Conservation (phyloP, 64 coral and sea anemone genomes). For the Montipora efflorescens region DNA sequence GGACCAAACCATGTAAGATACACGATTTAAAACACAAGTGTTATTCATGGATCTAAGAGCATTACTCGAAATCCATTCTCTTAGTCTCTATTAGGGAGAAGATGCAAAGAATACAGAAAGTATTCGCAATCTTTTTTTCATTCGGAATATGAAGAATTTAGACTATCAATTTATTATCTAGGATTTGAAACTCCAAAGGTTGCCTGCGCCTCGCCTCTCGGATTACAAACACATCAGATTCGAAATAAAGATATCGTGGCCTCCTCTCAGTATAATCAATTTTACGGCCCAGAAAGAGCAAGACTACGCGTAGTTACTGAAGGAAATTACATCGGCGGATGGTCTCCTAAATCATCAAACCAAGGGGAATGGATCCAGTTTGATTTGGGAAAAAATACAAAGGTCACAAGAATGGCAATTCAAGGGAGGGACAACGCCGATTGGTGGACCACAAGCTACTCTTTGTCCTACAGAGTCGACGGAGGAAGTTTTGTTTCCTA, state of each 20-base stretch:
- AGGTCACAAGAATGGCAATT: slow-evolving; percentile 14
- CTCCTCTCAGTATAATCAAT: slow-evolving; percentile 12
- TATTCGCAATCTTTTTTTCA: too few species aligned
- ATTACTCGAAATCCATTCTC: too few species aligned
- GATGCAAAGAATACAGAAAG: too few species aligned
- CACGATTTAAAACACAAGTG: too few species aligned
- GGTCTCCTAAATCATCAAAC: slow-evolving; percentile 27
- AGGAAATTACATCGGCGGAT: slow-evolving; percentile 44
- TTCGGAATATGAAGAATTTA: too few species aligned
- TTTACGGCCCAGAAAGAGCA: slow-evolving; percentile 31
- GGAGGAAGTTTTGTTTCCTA: slow-evolving; percentile 11
- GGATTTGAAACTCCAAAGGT: slow-evolving; percentile 12
- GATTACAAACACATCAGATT: slow-evolving; percentile 12
- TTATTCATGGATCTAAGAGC: too few species aligned
- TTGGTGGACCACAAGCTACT: slow-evolving; percentile 35
- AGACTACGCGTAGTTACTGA: background rate
- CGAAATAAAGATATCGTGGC: background rate
- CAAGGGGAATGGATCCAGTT: slow-evolving; percentile 15
- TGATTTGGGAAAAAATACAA: slow-evolving; percentile 12
- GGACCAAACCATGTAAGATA: too few species aligned
- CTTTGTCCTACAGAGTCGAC: slow-evolving; percentile 4
- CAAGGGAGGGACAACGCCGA: slow-evolving; percentile 23
- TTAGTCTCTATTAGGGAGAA: too few species aligned
- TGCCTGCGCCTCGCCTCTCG: background rate
- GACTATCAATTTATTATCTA: background rate